A percentile compares a stretch with the other conserved stretches of the same genome.
These are phyloP conservation scores for Unio pictorum DNA, from an alignment of 2,888 invertebrate species.

Conservation along the genomic window DNA sequence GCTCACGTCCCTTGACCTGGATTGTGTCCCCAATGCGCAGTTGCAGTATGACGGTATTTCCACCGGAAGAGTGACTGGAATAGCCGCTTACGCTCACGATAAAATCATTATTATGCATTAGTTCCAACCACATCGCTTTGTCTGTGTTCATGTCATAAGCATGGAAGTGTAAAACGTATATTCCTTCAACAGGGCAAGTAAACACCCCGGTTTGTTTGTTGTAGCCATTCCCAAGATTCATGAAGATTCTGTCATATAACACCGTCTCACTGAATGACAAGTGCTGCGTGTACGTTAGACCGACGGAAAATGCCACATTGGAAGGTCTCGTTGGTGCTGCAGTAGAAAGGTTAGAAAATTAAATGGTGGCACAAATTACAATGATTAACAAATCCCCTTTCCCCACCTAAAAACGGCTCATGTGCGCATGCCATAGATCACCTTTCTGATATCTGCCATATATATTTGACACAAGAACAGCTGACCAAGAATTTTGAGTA, in stretches of 20 bases:
- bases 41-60: constrained; percentile 36
- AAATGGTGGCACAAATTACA: too few species aligned
- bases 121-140: constrained; percentile 33
- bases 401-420: too few species aligned
- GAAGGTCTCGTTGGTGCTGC: too few species aligned
- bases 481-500: too few species aligned
- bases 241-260: constrained; percentile 21
- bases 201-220: constrained; percentile 24
- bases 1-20: constrained; percentile 26
- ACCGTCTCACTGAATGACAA: constrained; percentile 17
- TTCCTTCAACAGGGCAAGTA: constrained; percentile 23
- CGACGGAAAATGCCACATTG: constrained; percentile 27
- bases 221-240: constrained; percentile 24
- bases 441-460: too few species aligned
- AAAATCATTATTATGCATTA: constrained; percentile 21
- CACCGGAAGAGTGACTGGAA: constrained; percentile 42
- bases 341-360: too few species aligned
- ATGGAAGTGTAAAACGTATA: constrained; percentile 32
- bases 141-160: constrained; percentile 34
- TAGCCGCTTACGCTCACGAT: constrained; percentile 30
- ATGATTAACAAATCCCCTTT: too few species aligned
- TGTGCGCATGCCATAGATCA: too few species aligned
- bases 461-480: too few species aligned
- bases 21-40: constrained; percentile 30
- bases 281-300: constrained; percentile 24